Base-by-base conservation (phyloP, 2,797 vertebrate genomes). In the Micropoecilia bifurca region DNA sequence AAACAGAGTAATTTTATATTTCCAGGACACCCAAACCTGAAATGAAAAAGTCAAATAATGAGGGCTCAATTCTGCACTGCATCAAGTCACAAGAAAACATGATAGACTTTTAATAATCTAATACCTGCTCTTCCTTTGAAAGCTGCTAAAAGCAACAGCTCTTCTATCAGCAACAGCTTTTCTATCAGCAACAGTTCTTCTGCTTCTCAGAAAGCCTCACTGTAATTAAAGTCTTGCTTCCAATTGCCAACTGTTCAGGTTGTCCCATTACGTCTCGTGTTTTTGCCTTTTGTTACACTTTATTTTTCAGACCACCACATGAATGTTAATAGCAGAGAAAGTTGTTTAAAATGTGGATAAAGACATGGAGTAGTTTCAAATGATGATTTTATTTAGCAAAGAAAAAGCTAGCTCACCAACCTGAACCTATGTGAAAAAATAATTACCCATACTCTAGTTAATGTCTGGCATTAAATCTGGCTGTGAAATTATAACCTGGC, bases 191-290 rank as follows among this genome's bases (percentile, higher is more conserved):
- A 83, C 71, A 9, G 20, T 20, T 20, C 28, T 48, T 68, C 71
- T 81, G 79, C 85, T 86, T 85, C 83, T 28, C 53, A 16, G 63
- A 25, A 36, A 76, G 76, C 57, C 76, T 86, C 72, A 85, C 83
- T 66, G 4, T 4, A 83, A 50, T 50, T 50, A 50, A 83, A 82
- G 79, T 83, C 89, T 91, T 85, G 16, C 57, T 16, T 33, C 0
- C 28, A 3, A 33, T 61, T 61, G 28, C 14, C 28, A 33, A 18
- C 2, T 13, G n/a, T 28, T 59, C 1, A 59, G 10, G 57, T 30
- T 30, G 55, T 59, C n/a, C 1, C 13, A 6, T 59, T 59, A 59
- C 28, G 2, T 59, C 57, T 14, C 14, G 57, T 59, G 12, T 14
- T 30, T 59, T 30, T 30, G 13, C 57, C 1, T 59, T 30, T 28